Evolutionary conservation across 2,888 invertebrate species (phyloP).

Genomic region (Andrena haemorrhoa): DNA sequence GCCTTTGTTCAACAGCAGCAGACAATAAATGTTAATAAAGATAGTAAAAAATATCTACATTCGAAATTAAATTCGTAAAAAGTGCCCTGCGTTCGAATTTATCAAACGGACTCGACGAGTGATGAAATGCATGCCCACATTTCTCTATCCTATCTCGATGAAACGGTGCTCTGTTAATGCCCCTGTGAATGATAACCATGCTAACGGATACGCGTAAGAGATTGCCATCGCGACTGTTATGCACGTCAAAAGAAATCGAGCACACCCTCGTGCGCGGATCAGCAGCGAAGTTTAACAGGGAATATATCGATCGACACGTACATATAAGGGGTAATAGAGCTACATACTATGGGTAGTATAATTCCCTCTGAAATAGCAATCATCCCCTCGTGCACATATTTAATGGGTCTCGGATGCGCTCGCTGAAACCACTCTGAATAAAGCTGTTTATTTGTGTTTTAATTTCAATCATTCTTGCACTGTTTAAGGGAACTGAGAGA

Average conservation of each 20-base stretch:
- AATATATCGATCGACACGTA: slow-evolving; percentile 47
- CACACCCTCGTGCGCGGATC: slow-evolving; percentile 22
- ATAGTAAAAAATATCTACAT: too few species aligned
- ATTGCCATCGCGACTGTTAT: slow-evolving; percentile 14
- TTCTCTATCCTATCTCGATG: background rate
- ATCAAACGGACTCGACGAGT: background rate
- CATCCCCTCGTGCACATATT: background rate
- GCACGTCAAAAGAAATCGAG: slow-evolving; percentile 18
- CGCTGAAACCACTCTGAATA: too few species aligned
- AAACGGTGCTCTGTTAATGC: background rate
- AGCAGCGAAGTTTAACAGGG: slow-evolving; percentile 26
- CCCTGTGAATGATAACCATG: background rate
- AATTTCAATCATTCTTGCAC: too few species aligned
- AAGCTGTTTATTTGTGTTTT: too few species aligned
- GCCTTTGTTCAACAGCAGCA: background rate
- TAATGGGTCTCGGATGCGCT: background rate
- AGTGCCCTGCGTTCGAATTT: too few species aligned
- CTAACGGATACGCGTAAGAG: background rate
- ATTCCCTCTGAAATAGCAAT: slow-evolving; percentile 21
- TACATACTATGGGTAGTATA: background rate
- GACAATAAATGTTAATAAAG: background rate
- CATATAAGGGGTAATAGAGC: slow-evolving; percentile 26
- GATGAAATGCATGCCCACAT: background rate
- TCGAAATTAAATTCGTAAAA: too few species aligned
- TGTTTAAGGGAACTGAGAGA: too few species aligned